Evolutionary conservation across 1,140 invertebrate genomes (phyloP).

Genomic region (Drosophila virilis): DNA sequence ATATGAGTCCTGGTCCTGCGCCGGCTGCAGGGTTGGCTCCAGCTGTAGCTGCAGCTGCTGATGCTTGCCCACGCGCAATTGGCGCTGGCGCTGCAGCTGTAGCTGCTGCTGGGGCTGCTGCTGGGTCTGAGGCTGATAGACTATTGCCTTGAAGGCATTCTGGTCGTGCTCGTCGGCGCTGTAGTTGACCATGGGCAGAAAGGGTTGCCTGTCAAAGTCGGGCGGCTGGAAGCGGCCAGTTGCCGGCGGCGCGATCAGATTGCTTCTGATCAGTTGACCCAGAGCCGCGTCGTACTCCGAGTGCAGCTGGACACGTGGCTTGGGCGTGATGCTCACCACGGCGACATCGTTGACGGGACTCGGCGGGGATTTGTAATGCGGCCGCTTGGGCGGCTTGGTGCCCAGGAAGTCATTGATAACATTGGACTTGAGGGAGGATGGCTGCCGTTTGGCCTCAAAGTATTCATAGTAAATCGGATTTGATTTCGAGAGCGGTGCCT

Average conservation of each 20-base stretch:
- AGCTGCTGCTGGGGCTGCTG: conserved; percentile 43
- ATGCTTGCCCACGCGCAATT: conserved; percentile 56
- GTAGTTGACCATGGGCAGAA: conserved; percentile 87
- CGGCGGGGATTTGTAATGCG: conserved; percentile 61
- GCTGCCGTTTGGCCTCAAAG: conserved; percentile 79
- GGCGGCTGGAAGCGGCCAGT: conserved; percentile 84
- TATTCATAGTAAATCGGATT: conserved; percentile 84
- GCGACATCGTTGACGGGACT: conserved; percentile 56
- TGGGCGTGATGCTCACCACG: conserved; percentile 83
- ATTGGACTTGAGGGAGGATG: conserved; percentile 57
- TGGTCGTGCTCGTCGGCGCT: conserved; percentile 86
- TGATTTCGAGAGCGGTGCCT: conserved; percentile 65
- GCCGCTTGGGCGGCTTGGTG: conserved; percentile 66
- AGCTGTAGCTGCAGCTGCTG: conserved; percentile 45
- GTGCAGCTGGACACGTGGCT: conserved; percentile 74
- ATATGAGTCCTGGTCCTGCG: conserved; percentile 85
- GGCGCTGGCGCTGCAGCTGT: conserved; percentile 44
- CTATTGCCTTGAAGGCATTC: conserved; percentile 85
- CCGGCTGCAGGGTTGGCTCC: conserved; percentile 53
- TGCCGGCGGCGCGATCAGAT: conserved; percentile 49
- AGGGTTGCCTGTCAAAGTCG: conserved; percentile 86
- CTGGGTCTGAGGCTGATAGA: conserved; percentile 57
- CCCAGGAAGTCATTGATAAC: conserved; percentile 71
- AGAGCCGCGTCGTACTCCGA: conserved; percentile 63
- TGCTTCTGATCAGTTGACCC: conserved; percentile 56